A percentile compares a stretch with the other conserved stretches of the same genome.
Evolutionary conservation across 2,888 invertebrate genomes (phyloP).

Genomic region (Helicoverpa assulta): DNA sequence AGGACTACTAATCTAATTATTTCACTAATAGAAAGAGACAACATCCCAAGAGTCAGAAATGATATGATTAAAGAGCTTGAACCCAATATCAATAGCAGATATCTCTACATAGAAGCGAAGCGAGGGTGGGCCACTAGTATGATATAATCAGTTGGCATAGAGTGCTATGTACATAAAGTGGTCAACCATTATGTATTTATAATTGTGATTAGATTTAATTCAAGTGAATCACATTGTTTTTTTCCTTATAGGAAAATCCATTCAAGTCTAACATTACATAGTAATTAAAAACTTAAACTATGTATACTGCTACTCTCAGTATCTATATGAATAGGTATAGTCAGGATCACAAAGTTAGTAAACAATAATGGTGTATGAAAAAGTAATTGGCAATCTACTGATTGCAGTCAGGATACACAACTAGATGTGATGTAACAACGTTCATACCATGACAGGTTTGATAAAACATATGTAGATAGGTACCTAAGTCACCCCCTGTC

Average conservation of each 20-base stretch:
- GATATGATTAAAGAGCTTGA: too few species aligned
- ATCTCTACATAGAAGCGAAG: too few species aligned
- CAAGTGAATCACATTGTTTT: constrained; percentile 1
- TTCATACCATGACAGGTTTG: too few species aligned
- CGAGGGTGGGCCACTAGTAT: too few species aligned
- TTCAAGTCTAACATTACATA: background rate
- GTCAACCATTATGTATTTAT: background rate
- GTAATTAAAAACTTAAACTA: constrained; percentile 11
- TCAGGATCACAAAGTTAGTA: constrained; percentile 3
- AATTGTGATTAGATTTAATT: background rate
- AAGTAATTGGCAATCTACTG: background rate
- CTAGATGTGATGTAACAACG: background rate
- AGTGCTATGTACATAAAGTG: background rate
- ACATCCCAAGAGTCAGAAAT: too few species aligned
- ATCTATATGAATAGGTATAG: constrained; percentile 6
- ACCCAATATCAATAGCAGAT: too few species aligned
- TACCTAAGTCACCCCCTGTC: too few species aligned
- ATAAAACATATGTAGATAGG: too few species aligned
- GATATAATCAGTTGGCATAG: background rate
- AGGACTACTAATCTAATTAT: too few species aligned
- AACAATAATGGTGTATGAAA: background rate
- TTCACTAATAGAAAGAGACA: too few species aligned
- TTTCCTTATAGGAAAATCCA: constrained; percentile 31
- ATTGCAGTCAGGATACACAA: constrained; percentile 7
- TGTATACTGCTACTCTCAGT: background rate